Percentiles rank a stretch among this genome's conserved stretches.
Conservation (phyloP, 2,113 vertebrate species). For the Tauraco erythrolophus region DNA sequence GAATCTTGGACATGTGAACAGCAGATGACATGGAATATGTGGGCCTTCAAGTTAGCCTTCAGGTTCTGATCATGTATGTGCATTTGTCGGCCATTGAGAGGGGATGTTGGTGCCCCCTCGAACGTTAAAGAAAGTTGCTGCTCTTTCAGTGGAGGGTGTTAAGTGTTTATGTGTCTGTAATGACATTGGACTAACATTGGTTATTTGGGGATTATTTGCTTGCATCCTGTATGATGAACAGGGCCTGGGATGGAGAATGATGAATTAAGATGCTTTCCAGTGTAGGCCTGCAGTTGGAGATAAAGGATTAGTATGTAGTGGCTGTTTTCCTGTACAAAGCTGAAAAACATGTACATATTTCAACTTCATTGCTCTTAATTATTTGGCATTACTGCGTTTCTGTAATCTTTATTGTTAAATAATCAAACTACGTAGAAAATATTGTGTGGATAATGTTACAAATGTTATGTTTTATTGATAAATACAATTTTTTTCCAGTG, state of each 20-base stretch:
- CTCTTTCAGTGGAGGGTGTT: background rate
- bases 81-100: background rate
- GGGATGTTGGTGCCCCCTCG: background rate
- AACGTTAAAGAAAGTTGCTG: background rate
- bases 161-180: background rate
- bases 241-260: background rate
- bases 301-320: background rate
- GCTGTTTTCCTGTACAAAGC: background rate
- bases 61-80: rapidly evolving
- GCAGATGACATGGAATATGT: background rate
- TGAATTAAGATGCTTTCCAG: background rate
- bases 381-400: background rate
- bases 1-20: background rate
- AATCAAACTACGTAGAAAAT: background rate
- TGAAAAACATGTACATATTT: background rate
- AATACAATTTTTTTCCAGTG: background rate
- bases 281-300: background rate
- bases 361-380: background rate
- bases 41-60: background rate
- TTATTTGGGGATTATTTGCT: background rate
- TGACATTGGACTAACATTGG: background rate
- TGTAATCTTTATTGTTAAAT: background rate
- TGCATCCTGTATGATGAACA: background rate
- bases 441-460: background rate
- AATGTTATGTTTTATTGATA: background rate